A percentile compares a stretch with the other conserved stretches of the same genome.
Evolutionary conservation across 2,888 invertebrate species (phyloP).

Genomic region (Microctonus aethiopoides): DNA sequence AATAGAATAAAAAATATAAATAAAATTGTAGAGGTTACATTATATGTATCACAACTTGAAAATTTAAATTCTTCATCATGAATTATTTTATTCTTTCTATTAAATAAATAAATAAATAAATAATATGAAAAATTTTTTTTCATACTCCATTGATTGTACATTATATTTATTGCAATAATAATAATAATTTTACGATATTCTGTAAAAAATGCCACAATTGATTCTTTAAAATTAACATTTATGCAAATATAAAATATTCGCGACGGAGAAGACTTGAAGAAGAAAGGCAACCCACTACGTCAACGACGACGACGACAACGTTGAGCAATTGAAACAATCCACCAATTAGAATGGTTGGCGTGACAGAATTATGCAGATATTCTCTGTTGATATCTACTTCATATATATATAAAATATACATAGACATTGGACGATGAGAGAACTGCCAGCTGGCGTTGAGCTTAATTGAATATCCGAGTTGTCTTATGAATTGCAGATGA

Average conservation of each 20-base stretch:
- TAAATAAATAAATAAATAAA: too few relatives aligned
- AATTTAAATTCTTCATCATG: too few relatives aligned
- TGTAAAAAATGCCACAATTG: too few relatives aligned
- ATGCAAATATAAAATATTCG: background rate
- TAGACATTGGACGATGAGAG: background rate
- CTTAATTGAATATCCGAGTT: conserved; percentile 65
- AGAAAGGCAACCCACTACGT: too few relatives aligned
- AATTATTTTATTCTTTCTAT: too few relatives aligned
- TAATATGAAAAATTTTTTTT: too few relatives aligned
- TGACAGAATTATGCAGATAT: conserved; percentile 66
- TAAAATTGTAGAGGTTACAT: too few relatives aligned
- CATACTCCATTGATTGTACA: too few relatives aligned
- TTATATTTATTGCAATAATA: too few relatives aligned
- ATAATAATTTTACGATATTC: too few relatives aligned
- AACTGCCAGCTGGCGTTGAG: conserved; percentile 61
- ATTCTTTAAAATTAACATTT: background rate
- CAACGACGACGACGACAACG: background rate
- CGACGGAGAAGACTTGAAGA: background rate
- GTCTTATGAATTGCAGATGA: conserved; percentile 65
- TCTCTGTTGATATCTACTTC: conserved; percentile 40
- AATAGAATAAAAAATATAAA: background rate
- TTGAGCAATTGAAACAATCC: conserved; percentile 63
- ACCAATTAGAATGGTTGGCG: conserved; percentile 66
- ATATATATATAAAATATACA: background rate
- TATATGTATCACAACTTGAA: too few relatives aligned